Evolutionary conservation across 2,797 vertebrate species (phyloP), one percentile per base, ranked within the genome.

Genomic region (Antrozous pallidus): DNA sequence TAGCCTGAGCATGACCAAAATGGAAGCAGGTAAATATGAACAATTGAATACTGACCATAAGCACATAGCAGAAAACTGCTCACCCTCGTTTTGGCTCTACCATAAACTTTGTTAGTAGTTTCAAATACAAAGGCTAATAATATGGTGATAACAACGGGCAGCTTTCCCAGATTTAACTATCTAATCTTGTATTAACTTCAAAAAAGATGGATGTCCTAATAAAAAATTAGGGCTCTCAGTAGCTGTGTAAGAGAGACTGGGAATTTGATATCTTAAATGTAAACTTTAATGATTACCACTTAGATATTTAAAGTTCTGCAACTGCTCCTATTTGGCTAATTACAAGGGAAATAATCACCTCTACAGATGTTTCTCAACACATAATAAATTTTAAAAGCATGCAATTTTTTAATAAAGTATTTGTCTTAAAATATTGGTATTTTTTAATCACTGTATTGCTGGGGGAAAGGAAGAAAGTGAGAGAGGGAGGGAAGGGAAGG

Each of bases 211-310:
- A 91, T 85, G 83, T 92, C 42, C 67, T 93, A 80, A 74, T 81
- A 95, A 93, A 24, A 45, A 93, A 93, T 79, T 51, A 93, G 26
- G 65, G 7, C 3, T 94, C n/a, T 92, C 94, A 92, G 70, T 86
- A 95, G 85, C 22, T 83, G 61, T 58, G 90, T 95, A 40, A 63
- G 85, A 69, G 88, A 96, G 58, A 93, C 22, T 49, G 61, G 4
- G 45, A 33, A 79, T 88, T 89, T 97, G 90, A 89, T 95, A 92
- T 56, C 51, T 79, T 94, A 87, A 67, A 89, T 47, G 54, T 54
- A 97, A 97, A 95, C 1, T 4, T 90, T 90, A 82, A 96, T 83
- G 93, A 93, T 78, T 89, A 82, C 47, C 91, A 92, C 45, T 75
- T 84, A 96, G 79, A 90, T 93, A 92, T 80, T 94, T 91, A 61